Conservation (phyloP, 2,888 invertebrate species). For the Barypeithes pellucidus region DNA sequence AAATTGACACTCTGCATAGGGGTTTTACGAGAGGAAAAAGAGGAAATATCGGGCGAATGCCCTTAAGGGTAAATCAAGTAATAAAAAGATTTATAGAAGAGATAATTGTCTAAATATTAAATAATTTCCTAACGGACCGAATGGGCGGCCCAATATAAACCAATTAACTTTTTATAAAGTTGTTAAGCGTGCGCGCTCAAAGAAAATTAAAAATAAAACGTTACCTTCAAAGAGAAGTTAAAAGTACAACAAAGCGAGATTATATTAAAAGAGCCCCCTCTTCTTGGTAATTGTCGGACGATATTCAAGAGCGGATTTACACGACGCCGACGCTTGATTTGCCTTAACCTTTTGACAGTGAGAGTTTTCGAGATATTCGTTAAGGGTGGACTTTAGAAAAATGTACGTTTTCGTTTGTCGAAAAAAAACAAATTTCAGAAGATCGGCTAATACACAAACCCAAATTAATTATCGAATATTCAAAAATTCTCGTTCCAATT, state of each 20-base stretch:
- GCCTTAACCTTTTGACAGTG: conserved; percentile 62
- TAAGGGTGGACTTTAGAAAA: no score
- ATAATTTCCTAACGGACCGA: conserved; percentile 24
- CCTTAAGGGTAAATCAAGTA: conserved; percentile 5
- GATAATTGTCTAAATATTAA: conserved; percentile 55
- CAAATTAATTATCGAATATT: no score
- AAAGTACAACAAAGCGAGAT: conserved; percentile 52
- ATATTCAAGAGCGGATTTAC: conserved; percentile 65
- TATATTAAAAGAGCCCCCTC: conserved; percentile 55
- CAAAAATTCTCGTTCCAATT: no score
- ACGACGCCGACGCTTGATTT: conserved; percentile 65
- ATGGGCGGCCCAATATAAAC: conserved; percentile 33
- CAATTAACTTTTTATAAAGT: conserved; percentile 55
- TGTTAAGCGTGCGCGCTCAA: conserved; percentile 46
- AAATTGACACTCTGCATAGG: no score
- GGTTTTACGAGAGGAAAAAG: no score
- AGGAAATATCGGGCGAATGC: no score
- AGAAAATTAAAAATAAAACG: conserved; percentile 56
- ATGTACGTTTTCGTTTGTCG: no score
- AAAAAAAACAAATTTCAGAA: no score
- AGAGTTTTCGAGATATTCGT: conserved; percentile 24
- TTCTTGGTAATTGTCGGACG: conserved; percentile 57
- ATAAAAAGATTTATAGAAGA: neutral
- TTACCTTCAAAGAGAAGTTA: conserved; percentile 52
- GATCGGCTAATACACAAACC: no score